Conservation (phyloP, 2,888 invertebrate species). For the Netelia virgata region DNA sequence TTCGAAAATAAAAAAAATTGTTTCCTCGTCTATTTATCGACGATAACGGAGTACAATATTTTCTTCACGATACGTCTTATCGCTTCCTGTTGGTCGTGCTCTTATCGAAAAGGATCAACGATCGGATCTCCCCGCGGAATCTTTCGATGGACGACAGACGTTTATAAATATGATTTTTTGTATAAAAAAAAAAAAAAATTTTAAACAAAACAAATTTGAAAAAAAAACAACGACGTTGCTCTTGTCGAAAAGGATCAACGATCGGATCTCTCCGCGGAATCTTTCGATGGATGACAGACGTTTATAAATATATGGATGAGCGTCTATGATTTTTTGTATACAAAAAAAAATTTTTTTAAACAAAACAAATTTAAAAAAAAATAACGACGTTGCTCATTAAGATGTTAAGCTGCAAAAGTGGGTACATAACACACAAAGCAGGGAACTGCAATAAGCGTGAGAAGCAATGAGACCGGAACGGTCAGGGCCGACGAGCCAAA, state of each 20-base stretch:
- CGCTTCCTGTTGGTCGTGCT: neutral
- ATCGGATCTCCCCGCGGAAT: conserved; percentile 18
- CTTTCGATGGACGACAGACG: neutral
- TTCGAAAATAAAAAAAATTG: neutral
- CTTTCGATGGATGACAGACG: neutral
- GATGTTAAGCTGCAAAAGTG: conserved; percentile 53
- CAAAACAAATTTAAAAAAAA: no score
- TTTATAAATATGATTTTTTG: conserved; percentile 16
- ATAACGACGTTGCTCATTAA: conserved; percentile 16
- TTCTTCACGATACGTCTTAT: neutral
- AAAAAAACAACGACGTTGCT: no score
- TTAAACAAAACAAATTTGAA: no score
- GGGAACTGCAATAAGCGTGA: conserved; percentile 63
- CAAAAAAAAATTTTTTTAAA: conserved; percentile 16
- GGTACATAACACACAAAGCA: conserved; percentile 34
- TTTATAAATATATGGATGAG: conserved; percentile 19
- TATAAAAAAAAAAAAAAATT: conserved; percentile 23
- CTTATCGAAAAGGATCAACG: conserved; percentile 51
- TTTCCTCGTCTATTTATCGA: neutral
- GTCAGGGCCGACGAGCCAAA: conserved; percentile 77
- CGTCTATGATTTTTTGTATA: conserved; percentile 2
- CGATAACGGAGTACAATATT: no score
- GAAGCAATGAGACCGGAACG: conserved; percentile 77
- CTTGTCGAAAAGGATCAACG: conserved; percentile 51
- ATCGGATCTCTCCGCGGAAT: conserved; percentile 19